A percentile compares a stretch with the other conserved stretches of the same genome.
Conservation (phyloP, 2,888 invertebrate species). For the Cephus pulcher region DNA sequence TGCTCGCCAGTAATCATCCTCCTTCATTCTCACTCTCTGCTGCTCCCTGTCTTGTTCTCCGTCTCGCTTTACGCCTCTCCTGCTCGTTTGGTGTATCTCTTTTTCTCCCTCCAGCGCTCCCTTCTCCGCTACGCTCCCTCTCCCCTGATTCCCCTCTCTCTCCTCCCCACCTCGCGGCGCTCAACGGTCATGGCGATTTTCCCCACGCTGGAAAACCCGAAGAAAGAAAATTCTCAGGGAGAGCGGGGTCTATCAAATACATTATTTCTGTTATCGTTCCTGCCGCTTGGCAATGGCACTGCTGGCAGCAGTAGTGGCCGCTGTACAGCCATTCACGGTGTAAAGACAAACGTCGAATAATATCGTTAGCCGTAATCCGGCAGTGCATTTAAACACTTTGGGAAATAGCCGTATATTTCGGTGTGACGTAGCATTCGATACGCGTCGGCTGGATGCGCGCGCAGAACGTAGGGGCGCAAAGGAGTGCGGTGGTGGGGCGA, state of each 20-base stretch:
- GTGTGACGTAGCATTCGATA: conserved; percentile 64
- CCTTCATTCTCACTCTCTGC: background rate
- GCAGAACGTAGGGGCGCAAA: background rate
- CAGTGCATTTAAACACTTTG: conserved; percentile 65
- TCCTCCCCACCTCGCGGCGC: conserved; percentile 29
- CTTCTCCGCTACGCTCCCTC: conserved; percentile 20
- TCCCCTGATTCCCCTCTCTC: conserved; percentile 32
- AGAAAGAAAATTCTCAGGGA: background rate
- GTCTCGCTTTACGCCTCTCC: conserved; percentile 8
- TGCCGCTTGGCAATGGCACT: background rate
- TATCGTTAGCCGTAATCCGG: conserved; percentile 51
- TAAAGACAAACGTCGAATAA: conserved; percentile 4
- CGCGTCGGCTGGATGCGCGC: conserved; percentile 47
- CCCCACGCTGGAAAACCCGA: conserved; percentile 8
- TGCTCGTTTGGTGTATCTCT: background rate
- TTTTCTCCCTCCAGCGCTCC: background rate
- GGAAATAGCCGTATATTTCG: conserved; percentile 59
- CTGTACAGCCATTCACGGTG: background rate
- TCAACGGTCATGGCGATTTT: conserved; percentile 28
- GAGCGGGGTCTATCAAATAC: background rate
- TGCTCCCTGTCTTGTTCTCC: background rate
- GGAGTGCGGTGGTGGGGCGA: conserved; percentile 12
- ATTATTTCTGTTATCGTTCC: background rate
- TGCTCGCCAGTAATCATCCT: background rate
- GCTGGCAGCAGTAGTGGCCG: background rate